Evolutionary conservation across 2,888 invertebrate genomes (phyloP).

Genomic region (Scaptomyza caliginosa): DNA sequence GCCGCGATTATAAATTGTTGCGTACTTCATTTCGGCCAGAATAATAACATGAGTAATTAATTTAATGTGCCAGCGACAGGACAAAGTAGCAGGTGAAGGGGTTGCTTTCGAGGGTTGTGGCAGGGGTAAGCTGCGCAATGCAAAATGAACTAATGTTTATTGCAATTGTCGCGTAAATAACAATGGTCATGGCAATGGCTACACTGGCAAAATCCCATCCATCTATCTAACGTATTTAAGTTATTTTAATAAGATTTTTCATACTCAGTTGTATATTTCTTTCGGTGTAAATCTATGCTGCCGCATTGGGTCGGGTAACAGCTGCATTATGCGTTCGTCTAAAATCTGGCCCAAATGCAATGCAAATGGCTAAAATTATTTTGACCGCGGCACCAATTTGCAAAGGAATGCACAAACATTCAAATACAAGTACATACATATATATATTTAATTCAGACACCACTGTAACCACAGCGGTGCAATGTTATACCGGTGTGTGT

Average conservation of each 20-base stretch:
- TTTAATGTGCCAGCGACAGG: constrained; percentile 81
- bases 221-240: too few species aligned
- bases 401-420: constrained; percentile 49
- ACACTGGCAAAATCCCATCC: background rate
- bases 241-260: too few species aligned
- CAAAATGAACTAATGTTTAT: constrained; percentile 64
- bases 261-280: too few species aligned
- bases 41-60: constrained; percentile 83
- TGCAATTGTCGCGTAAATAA: constrained; percentile 64
- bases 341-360: constrained; percentile 64
- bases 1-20: constrained; percentile 82
- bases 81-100: constrained; percentile 11
- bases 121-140: constrained; percentile 6
- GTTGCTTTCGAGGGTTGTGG: background rate
- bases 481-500: constrained; percentile 6
- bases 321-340: constrained; percentile 18
- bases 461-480: constrained; percentile 43
- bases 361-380: constrained; percentile 71
- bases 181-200: constrained; percentile 35
- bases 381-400: constrained; percentile 65
- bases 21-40: constrained; percentile 82
- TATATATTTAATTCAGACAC: constrained; percentile 66
- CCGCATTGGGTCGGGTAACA: constrained; percentile 24
- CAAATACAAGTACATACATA: background rate
- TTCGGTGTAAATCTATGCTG: constrained; percentile 53